Percentiles rank a stretch among this genome's conserved stretches.
Conservation (phyloP, 2,113 vertebrate species). For the Gnathonemus echidnorhynchus region DNA sequence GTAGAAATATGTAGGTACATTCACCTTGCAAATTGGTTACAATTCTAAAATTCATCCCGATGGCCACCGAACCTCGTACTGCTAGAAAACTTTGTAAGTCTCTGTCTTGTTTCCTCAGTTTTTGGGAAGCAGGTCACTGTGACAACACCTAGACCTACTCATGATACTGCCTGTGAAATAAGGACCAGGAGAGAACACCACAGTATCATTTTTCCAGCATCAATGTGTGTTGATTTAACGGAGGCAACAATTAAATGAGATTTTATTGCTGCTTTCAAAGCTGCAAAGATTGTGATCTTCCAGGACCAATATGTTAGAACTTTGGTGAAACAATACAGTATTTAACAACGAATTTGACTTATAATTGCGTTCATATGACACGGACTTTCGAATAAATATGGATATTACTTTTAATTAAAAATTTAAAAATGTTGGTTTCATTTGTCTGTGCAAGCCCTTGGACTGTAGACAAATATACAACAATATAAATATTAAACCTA, state of each 20-base stretch:
- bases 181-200: not conserved
- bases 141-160: not conserved
- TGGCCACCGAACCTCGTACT: not conserved
- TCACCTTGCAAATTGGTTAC: not conserved
- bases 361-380: not conserved
- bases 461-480: not conserved
- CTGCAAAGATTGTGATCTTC: not conserved
- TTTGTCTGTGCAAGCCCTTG: not conserved
- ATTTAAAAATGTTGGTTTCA: not conserved
- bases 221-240: not conserved
- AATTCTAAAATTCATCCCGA: not conserved
- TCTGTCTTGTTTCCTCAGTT: not conserved
- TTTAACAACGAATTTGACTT: constrained; percentile 1
- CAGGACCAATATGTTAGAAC: not conserved
- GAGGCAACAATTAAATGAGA: not conserved
- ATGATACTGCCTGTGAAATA: not conserved
- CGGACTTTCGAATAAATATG: not conserved
- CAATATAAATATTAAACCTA: not conserved
- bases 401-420: not conserved
- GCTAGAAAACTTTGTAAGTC: not conserved
- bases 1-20: not conserved
- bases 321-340: not conserved
- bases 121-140: not conserved
- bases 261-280: not conserved
- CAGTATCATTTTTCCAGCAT: not conserved